These are phyloP conservation scores for Musca domestica DNA, from an alignment of 1,140 invertebrate genomes.

Conservation along the genomic window DNA sequence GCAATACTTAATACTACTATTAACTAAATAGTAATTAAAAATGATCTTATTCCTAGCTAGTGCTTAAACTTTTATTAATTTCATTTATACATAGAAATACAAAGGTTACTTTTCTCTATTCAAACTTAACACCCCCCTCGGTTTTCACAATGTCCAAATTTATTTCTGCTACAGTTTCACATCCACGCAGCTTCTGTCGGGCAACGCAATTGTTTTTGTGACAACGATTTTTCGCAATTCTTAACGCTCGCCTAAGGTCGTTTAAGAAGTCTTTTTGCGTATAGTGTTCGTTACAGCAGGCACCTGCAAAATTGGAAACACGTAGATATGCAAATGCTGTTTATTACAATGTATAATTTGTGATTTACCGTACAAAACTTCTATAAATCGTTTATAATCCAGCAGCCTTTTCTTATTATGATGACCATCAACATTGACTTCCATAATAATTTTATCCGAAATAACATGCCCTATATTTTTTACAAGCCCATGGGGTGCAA, in stretches of 20 bases:
- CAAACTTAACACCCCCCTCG: no score
- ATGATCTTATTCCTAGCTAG: no score
- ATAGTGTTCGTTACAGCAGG: not conserved
- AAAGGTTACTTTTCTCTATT: no score
- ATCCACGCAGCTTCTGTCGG: no score
- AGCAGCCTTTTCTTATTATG: not conserved
- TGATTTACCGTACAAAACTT: not conserved
- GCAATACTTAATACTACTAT: no score
- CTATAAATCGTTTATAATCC: not conserved
- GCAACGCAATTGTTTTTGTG: not conserved
- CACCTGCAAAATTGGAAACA: not conserved
- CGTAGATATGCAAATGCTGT: not conserved
- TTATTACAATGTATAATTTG: not conserved
- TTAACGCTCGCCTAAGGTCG: not conserved
- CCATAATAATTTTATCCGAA: not conserved
- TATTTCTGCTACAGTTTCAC: no score
- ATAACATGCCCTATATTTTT: not conserved
- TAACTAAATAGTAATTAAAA: no score
- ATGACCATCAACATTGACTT: conserved; percentile 1
- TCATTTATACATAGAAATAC: no score
- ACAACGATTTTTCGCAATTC: not conserved
- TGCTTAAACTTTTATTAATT: no score
- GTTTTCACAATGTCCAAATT: no score
- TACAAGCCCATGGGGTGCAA: not conserved
- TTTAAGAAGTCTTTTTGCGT: not conserved